Percentiles rank a stretch among this genome's conserved stretches.
These are phyloP conservation scores for Heliconius himera DNA, from an alignment of 1,140 invertebrate species.

Conservation along the genomic window DNA sequence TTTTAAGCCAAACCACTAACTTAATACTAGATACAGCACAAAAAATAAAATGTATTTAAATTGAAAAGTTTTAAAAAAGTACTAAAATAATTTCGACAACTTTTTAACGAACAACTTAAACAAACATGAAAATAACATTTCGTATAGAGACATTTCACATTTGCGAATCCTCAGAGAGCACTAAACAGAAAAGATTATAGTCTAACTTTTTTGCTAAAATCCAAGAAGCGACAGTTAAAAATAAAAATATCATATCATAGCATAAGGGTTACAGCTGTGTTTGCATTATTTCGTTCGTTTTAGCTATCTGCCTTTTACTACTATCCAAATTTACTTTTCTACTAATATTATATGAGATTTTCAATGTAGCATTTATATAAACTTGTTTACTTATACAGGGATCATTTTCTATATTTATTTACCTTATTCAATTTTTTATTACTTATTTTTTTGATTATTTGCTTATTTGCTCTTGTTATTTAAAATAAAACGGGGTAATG, in stretches of 20 bases:
- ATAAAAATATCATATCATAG: background rate
- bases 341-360: background rate
- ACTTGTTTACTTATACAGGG: too few relatives aligned
- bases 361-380: background rate
- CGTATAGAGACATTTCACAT: background rate
- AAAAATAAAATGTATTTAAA: too few relatives aligned
- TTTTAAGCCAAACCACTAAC: too few relatives aligned
- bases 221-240: background rate
- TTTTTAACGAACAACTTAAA: background rate
- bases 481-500: too few relatives aligned
- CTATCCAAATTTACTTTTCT: background rate
- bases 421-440: too few relatives aligned
- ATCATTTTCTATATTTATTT: too few relatives aligned
- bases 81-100: background rate
- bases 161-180: background rate
- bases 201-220: background rate
- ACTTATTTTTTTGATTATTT: too few relatives aligned
- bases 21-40: too few relatives aligned
- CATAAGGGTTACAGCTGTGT: too few relatives aligned
- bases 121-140: background rate
- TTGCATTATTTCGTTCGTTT: background rate
- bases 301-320: background rate
- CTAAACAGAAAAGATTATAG: background rate
- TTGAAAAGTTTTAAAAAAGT: background rate
- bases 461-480: too few relatives aligned